Percentiles rank a stretch among this genome's conserved stretches.
Evolutionary conservation across 2,797 vertebrate species (phyloP).

Genomic region (Lepilemur ruficaudatus): DNA sequence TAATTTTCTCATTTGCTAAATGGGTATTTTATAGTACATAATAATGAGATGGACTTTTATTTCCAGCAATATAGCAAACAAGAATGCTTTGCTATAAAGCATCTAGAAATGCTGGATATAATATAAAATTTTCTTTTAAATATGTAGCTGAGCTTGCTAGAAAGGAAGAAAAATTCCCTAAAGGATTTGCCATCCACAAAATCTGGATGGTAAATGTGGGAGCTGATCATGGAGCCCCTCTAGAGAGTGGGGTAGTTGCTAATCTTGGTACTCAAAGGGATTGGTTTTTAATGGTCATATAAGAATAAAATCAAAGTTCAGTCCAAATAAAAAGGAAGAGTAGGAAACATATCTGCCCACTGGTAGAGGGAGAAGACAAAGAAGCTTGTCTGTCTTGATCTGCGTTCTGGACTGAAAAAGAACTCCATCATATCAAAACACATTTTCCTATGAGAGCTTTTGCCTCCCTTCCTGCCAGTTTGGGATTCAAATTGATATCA

Average conservation of each 20-base stretch:
- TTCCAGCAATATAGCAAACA: constrained; percentile 10
- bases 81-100: constrained; percentile 10
- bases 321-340: not conserved
- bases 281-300: not conserved
- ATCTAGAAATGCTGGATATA: constrained; percentile 15
- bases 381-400: not conserved
- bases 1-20: constrained; percentile 32
- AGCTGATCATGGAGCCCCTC: not conserved
- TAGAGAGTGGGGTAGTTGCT: not conserved
- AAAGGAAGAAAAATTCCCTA: not conserved
- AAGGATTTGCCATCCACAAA: not conserved
- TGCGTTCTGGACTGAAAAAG: not conserved
- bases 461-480: not conserved
- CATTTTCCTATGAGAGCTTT: not conserved
- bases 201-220: not conserved
- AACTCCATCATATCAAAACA: not conserved
- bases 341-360: not conserved
- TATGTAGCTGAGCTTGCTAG: not conserved
- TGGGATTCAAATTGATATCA: not conserved
- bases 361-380: not conserved
- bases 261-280: not conserved
- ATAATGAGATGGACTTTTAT: not conserved
- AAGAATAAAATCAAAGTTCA: not conserved
- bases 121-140: constrained; percentile 7
- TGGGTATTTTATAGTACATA: not conserved